Evolutionary conservation across 1,140 invertebrate species (phyloP), one percentile per base, ranked within the genome.

Genomic region (Bombus picipes): DNA sequence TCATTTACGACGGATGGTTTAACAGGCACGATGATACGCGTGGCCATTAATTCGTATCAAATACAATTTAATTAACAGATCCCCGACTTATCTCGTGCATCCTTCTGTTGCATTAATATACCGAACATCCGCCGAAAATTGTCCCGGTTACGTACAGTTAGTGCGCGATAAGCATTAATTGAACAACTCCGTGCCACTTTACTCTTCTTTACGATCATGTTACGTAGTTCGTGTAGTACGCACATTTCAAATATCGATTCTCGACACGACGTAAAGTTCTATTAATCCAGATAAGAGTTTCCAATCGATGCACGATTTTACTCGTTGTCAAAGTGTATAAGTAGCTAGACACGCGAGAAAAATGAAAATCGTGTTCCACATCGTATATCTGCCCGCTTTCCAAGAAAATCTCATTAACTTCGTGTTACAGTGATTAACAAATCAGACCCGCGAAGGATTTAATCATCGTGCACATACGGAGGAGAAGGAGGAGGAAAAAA

Each of bases 61-160:
- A 89, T 90, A 85, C 88, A 90, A 88, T 90, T 90, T 88, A 90
- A 90, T 90, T 90, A 90, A 89, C 83, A 53, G 75, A 41, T 37
- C 8, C 53, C 13, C 65, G 85, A 57, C 57, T 34, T 65, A 53
- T 57, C 10, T 32, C 59, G 62, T 43, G 62, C 62, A 39, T 41
- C 39, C 53, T 62, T 34, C 34, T 34, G 81, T 78, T 74, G 39
- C 75, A 78, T 79, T 88, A 78, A 86, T 86, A 77, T 77, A 25
- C 47, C 59, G 57, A 77, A 59, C 82, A 41, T 72, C 22, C 74
- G 47, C 75, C 68, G 83, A 86, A 76, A 81, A 53, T 68, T 81
- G 68, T 71, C 57, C 65, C 57, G 65, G 81, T 68, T 68, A 57
- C 75, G 28, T 68, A 78, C 83, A 75, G 68, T 81, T 75, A 28